Evolutionary conservation across 2,888 invertebrate species (phyloP), one percentile per base, ranked within the genome.

Genomic region (Euplagia quadripunctaria): DNA sequence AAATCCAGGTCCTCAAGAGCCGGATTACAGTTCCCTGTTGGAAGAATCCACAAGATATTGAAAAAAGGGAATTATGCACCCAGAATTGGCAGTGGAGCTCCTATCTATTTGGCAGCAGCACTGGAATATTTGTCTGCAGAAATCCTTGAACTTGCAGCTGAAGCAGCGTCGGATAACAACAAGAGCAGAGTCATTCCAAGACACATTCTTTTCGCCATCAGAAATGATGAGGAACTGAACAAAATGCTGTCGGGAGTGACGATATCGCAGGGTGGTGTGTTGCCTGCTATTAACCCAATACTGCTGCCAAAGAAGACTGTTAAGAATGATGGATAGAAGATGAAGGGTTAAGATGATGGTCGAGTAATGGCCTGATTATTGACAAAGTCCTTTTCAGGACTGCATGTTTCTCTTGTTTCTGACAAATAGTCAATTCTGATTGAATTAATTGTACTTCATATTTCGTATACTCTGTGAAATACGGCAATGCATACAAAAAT

Each of bases 91-190:
- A 92, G 79, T 4, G 96, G 96, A 0, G 96, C 97, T 0, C 93
- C 96, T 0, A 93, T 97, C 2, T 97, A 96, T 81, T 82, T 97
- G 0, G 96, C 96, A 0, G 96, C 96, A 9, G 97, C 96, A 0
- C 88, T 97, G 85, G 97, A 97, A 82, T 97, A 97, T 81, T 87
- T 97, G 43, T 96, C 97, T 0, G 97, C 97, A 31, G 97, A 98
- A 93, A 96, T 97, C 31, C 85, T 97, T 74, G 97, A 97, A 82
- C 92, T 97, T 85, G 96, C 97, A 0, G 95, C 96, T 0, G 96
- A 97, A 76, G 97, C 97, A 0, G 97, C 97, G 0, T 89, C 93
- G 61, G 97, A 97, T 72, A 97, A 97, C 88, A 97, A 97, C 80
- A 98, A 97, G 86, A 94, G 95, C 0, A 94, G 97, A 9, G 77